Base-by-base conservation (phyloP, 2,888 invertebrate species). In the Acanthoscelides obtectus region DNA sequence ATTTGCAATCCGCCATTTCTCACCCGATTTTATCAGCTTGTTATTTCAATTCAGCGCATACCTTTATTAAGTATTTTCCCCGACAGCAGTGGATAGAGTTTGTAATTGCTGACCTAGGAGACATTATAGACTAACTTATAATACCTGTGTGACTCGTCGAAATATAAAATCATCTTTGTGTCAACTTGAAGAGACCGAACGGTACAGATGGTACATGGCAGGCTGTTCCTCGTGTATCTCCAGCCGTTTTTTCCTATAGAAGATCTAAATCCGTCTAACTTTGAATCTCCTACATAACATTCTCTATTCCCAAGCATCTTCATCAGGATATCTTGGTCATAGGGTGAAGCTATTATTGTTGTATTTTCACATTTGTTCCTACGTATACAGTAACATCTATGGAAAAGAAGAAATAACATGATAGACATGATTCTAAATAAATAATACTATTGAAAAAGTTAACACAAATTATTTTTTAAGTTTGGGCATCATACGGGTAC, bases 121-220 rank as follows among this genome's bases (percentile, higher is more conserved):
- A n/a, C n/a, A n/a, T n/a, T n/a, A n/a, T n/a, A n/a, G n/a, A n/a
- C n/a, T n/a, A n/a, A n/a, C n/a, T n/a, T n/a, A n/a, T n/a, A 45
- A 45, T 45, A 45, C 45, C 45, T 45, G 45, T 45, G 45, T 12
- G 12, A 71, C 3, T 75, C 72, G 19, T 81, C 78, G 70, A 83
- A 83, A 6, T 73, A 75, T 45, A 83, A 71, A 5, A 78, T 74
- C 76, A 82, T 73, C n/a, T 76, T 21, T n/a, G 19, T 22, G 3
- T 19, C 22, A 1, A 69, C 67, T 22, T 67, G 20, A n/a, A 71
- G 20, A 2, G 72, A 27, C n/a, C 45, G 19, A 22, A 69, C 64
- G 22, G 72, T 67, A 67, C 80, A 80, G 67, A 81, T 75, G 17
- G 75, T 76, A 71, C 80, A 80, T 8, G 75, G 69, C 8, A 75